Base-by-base conservation (phyloP, 2,797 vertebrate species). In the Enteromius mattozi region DNA sequence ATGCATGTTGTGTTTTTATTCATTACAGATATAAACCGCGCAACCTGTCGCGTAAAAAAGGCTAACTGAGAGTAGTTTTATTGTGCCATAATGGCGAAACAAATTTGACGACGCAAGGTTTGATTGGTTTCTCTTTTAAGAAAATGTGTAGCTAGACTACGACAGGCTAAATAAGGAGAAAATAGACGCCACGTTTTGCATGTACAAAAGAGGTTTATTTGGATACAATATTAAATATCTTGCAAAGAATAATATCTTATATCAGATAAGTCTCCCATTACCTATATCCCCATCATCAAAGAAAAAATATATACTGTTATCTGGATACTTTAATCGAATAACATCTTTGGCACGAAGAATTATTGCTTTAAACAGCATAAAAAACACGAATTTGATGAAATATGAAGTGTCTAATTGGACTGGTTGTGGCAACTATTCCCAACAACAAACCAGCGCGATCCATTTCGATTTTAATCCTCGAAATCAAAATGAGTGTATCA, bases 181-280 rank as follows among this genome's bases (percentile, higher is more conserved):
- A 30, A 33, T 42, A 74, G 82, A 71, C 82, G 66, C 61, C 61
- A 59, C 77, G 80, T 78, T 79, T 81, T 88, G 83, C 81, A 86
- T 59, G 75, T 87, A 91, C 92, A 94, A 89, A 94, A 94, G 92
- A 68, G 78, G 78, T 94, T 93, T 93, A 94, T 94, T 94, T 91
- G 87, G 85, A 93, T 91, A 92, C 86, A 92, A 87, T 56, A 86
- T 89, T 85, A 86, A 88, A 92, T 90, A 90, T 89, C 86, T 89
- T 16, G 70, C 40, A 35, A 72, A 83, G 54, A 86, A 91, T 79
- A 74, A 82, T 84, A 85, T 74, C 47, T 80, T 68, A 59, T 54
- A 81, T 87, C 56, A 68, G 33, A 54, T 24, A 80, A 35, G 45
- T 56, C 24, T 69, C 33, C 78, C 70, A 61, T 51, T 47, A 47